These are phyloP conservation scores for Lathronympha strigana DNA, from an alignment of 2,888 invertebrate species.

Conservation along the genomic window DNA sequence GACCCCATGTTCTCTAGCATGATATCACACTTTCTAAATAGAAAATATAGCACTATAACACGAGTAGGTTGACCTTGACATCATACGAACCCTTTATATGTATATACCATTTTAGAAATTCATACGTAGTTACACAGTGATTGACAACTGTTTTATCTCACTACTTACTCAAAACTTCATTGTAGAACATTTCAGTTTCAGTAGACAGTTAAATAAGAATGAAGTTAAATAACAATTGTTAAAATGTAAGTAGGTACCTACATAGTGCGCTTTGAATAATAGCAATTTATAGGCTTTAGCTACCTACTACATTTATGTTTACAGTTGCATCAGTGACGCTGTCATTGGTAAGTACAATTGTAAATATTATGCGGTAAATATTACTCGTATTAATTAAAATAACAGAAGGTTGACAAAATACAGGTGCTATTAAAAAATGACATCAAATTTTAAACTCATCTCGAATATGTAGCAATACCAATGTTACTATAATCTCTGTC, in stretches of 20 bases:
- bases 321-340: conserved; percentile 11
- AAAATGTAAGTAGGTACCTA: not conserved
- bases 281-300: conserved; percentile 8
- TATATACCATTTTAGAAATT: conserved; percentile 7
- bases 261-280: conserved; percentile 9
- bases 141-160: not conserved
- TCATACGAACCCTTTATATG: no score
- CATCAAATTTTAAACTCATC: no score
- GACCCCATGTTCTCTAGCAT: conserved; percentile 14
- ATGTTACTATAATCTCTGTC: no score
- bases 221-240: not conserved
- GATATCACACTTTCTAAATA: conserved; percentile 15
- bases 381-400: no score
- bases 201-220: conserved; percentile 13
- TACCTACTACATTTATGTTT: conserved; percentile 8
- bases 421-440: no score
- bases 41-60: not conserved
- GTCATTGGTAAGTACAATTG: conserved; percentile 22
- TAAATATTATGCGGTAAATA: no score
- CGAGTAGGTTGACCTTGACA: not conserved
- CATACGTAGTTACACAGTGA: conserved; percentile 8
- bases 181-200: not conserved
- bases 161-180: not conserved
- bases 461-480: no score
- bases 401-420: no score